Base-by-base conservation (phyloP, 2,888 invertebrate species). In the Andrena minutula region DNA sequence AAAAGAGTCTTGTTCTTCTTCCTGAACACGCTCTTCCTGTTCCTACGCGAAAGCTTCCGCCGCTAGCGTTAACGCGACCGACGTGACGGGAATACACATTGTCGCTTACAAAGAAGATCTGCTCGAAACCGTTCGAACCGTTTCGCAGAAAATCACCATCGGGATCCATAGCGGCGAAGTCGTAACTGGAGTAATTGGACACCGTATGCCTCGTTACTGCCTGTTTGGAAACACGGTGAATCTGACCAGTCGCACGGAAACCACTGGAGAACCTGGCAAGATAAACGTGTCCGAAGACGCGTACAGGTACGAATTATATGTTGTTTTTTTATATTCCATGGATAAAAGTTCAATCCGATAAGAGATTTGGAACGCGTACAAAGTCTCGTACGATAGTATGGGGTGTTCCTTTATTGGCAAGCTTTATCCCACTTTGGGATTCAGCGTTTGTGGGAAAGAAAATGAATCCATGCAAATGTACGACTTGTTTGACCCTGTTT, bases 191-290 rank as follows among this genome's bases (percentile, higher is more conserved):
- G 98, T 98, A 7, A 98, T 98, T 85, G 98, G 98, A 2, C 98
- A 98, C 94, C 96, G 98, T 83, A 98, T 98, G 97, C 98, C 98
- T 0, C 96, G 98, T 35, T 98, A 98, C 94, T 96, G 96, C 90
- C 96, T 99, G 41, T 99, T 98, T 91, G 98, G 98, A 6, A 98
- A 99, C 94, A 98, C 98, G 0, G 98, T 99, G 16, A 99, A 99
- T 94, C 94, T 98, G 82, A 98, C 98, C 72, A 98, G 98, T 93
- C 96, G 98, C 81, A 98, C 98, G 1, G 98, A 99, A 94, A 98
- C 98, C 26, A 98, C 98, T 0, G 98, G 98, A 0, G 96, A 96
- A 66, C 97, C 97, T 16, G 98, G 98, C 28, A 96, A 96, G 90
- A 98, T 98, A 89, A 98, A 98, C 93, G 98, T 98, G 83, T 98